phyloP scores from a whole-genome alignment of 2,888 invertebrate genomes.

The Leptopterna dolabrata region DNA sequence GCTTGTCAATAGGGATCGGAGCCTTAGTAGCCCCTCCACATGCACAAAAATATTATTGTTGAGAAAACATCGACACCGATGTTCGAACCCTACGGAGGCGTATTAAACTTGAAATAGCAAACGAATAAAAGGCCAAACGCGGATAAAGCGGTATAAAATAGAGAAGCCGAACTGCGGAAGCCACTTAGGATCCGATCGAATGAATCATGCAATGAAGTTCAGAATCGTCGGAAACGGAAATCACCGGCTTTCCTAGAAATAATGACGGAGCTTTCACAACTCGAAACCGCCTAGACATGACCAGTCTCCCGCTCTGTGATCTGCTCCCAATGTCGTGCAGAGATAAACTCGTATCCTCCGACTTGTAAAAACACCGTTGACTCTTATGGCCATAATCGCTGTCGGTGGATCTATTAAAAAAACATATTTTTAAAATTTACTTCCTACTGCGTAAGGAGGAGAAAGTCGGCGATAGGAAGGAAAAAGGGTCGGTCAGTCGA shows the following conservation, averaged over 20 bases:
- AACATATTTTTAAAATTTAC: not conserved
- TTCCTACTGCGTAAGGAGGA: not conserved
- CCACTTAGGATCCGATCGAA: not conserved
- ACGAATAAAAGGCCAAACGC: not conserved
- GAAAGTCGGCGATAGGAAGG: not conserved
- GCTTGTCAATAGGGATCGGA: no score
- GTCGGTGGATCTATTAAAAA: not conserved
- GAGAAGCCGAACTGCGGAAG: not conserved
- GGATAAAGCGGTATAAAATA: not conserved
- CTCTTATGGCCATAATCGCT: not conserved
- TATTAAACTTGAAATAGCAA: no score
- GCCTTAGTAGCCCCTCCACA: no score
- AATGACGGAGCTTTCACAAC: slow-evolving; percentile 14
- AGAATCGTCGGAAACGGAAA: slow-evolving; percentile 12
- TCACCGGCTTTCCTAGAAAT: slow-evolving; percentile 13
- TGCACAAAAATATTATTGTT: no score
- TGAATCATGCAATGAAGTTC: not conserved
- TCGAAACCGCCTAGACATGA: not conserved
- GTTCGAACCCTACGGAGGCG: no score
- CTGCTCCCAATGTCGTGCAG: not conserved
- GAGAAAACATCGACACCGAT: no score
- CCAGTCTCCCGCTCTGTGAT: not conserved
- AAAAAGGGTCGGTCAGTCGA: not conserved
- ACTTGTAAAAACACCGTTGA: not conserved
- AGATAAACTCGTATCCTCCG: not conserved